Base-by-base conservation (phyloP, 2,888 invertebrate genomes). In the Nasonia oneida region DNA sequence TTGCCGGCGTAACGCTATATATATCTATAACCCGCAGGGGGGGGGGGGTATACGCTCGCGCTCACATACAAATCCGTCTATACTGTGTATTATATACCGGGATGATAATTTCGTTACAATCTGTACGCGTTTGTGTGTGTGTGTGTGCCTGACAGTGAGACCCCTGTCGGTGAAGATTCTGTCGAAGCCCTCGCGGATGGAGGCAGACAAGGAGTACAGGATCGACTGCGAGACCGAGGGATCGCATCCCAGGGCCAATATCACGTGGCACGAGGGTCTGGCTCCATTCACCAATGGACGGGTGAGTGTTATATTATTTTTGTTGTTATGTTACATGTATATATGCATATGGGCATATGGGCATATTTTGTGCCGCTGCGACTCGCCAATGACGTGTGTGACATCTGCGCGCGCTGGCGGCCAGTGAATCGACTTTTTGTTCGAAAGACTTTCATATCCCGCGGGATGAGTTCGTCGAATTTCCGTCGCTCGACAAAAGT, bases 191-290 rank as follows among this genome's bases (percentile, higher is more conserved):
- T 94, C 94, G 90, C 95, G 96, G 90, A 94, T 98, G 94, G 96
- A 97, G 85, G 97, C 98, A 14, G 96, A 96, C 90, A 95, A 96
- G 91, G 96, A 96, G 91, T 97, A 97, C 92, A 96, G 96, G 90
- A 94, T 98, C 89, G 95, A 96, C 85, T 98, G 98, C 94, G 96
- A 96, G 92, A 96, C 97, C 77, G 95, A 96, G 89, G 98, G 98
- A 73, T 98, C 98, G 84, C 95, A 98, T 90, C 98, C 98, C 42
- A 96, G 96, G 88, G 98, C 98, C 53, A 95, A 96, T 89, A 96
- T 98, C 91, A 95, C 96, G 84, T 98, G 98, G 98, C 96, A 96
- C 92, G 96, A 97, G 92, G 97, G 97, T 92, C 97, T 96, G 93
- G 94, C 96, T 89, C 95, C 95, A 90, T 96, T 98, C 93, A 95